Conservation (phyloP, 2,797 vertebrate species). For the Sciurus carolinensis region DNA sequence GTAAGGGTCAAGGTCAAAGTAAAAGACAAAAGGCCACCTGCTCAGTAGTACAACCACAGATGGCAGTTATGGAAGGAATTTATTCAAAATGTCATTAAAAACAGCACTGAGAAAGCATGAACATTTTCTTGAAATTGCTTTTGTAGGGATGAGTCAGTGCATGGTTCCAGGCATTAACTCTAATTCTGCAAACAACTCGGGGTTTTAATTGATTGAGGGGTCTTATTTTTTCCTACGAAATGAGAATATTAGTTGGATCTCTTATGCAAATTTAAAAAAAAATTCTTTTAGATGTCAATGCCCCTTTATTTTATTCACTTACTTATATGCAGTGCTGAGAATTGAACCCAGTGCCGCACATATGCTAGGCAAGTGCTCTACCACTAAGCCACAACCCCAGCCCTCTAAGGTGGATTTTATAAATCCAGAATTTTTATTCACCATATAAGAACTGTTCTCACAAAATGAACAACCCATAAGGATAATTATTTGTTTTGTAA, state of each 20-base stretch:
- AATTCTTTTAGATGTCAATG: no score
- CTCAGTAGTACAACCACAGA: not conserved
- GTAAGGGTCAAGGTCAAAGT: not conserved
- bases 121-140: not conserved
- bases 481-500: constrained; percentile 36
- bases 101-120: not conserved
- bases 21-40: not conserved
- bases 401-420: not conserved
- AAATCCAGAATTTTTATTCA: constrained; percentile 16
- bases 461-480: constrained; percentile 19
- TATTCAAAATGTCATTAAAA: not conserved
- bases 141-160: not conserved
- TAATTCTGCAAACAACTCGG: not conserved
- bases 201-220: not conserved
- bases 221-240: constrained; percentile 16
- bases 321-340: no score
- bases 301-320: no score
- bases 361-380: no score
- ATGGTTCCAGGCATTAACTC: not conserved
- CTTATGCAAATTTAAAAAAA: not conserved
- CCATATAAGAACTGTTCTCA: not conserved
- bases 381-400: no score
- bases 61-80: not conserved
- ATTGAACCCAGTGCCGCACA: no score
- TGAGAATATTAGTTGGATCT: not conserved